Conservation (phyloP, 2,888 invertebrate species). For the Rugalucina vietnamica region DNA sequence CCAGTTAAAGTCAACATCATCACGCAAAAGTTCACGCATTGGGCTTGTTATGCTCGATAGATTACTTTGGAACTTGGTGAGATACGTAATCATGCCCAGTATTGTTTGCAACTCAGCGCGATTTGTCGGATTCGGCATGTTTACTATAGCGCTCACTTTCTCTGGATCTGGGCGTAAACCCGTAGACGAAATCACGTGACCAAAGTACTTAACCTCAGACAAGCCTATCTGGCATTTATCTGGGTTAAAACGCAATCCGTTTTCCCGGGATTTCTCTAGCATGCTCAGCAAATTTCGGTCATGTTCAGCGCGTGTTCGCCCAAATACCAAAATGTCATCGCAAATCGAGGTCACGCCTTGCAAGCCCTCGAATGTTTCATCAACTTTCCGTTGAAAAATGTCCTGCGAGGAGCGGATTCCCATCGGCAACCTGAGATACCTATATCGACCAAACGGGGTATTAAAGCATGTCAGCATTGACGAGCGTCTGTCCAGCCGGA, state of each 20-base stretch:
- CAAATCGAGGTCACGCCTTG: conserved; percentile 31
- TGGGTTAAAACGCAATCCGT: conserved; percentile 17
- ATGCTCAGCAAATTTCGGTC: neutral
- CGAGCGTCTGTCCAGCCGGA: conserved; percentile 45
- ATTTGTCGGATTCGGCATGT: conserved; percentile 14
- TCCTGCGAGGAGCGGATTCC: conserved; percentile 40
- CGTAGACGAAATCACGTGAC: neutral
- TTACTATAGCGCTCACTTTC: neutral
- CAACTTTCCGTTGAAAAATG: conserved; percentile 34
- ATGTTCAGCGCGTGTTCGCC: conserved; percentile 5
- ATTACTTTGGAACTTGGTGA: conserved; percentile 48
- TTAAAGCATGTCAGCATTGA: conserved; percentile 52
- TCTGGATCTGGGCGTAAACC: conserved; percentile 17
- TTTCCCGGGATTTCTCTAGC: neutral
- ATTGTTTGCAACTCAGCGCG: conserved; percentile 18
- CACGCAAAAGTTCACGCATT: conserved; percentile 15
- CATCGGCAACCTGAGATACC: conserved; percentile 55
- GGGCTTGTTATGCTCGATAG: conserved; percentile 39
- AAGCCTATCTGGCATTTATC: conserved; percentile 9
- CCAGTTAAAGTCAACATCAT: conserved; percentile 36
- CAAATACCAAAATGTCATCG: conserved; percentile 1
- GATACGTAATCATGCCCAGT: conserved; percentile 45
- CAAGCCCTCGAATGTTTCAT: conserved; percentile 41
- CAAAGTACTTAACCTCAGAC: conserved; percentile 10
- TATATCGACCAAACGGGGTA: conserved; percentile 53